phyloP scores from a whole-genome alignment of 2,797 vertebrate species.

The Jordanella pulchra region DNA sequence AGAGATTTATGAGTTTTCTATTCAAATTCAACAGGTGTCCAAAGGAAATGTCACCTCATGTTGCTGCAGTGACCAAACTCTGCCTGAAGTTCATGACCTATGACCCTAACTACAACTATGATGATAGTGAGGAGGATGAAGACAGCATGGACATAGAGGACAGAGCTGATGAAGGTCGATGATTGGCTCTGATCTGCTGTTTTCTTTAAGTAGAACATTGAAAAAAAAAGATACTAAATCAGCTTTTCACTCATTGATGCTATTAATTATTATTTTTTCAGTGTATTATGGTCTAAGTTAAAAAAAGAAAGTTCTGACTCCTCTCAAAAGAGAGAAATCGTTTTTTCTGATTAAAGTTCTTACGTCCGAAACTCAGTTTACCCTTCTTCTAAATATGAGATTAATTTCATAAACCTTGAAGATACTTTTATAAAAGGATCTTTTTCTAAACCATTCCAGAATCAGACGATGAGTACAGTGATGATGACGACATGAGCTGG shows the following conservation, averaged over 20 bases:
- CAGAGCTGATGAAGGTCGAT: constrained; percentile 86
- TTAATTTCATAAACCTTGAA: not conserved
- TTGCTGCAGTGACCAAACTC: constrained; percentile 84
- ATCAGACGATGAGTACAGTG: constrained; percentile 91
- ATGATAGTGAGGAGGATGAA: constrained; percentile 83
- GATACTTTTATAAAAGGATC: not conserved
- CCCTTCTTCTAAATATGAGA: not conserved
- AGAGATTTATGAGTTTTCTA: not conserved
- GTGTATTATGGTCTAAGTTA: not conserved
- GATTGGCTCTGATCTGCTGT: not conserved
- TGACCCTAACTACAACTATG: constrained; percentile 95
- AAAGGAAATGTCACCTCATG: constrained; percentile 84
- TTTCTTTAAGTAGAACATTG: not conserved
- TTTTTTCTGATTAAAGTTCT: not conserved
- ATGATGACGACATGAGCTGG: constrained; percentile 96
- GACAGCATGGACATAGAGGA: constrained; percentile 89
- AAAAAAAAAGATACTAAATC: not conserved
- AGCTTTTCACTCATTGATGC: not conserved
- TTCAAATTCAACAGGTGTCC: constrained; percentile 53
- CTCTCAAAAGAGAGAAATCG: not conserved
- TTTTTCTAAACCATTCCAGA: constrained; percentile 68
- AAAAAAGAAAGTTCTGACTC: not conserved
- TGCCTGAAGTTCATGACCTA: constrained; percentile 91
- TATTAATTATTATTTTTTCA: not conserved
- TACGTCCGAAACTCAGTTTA: not conserved